These are phyloP conservation scores for Aphelenchoides bicaudatus DNA, from an alignment of 2,888 invertebrate genomes.

Conservation along the genomic window DNA sequence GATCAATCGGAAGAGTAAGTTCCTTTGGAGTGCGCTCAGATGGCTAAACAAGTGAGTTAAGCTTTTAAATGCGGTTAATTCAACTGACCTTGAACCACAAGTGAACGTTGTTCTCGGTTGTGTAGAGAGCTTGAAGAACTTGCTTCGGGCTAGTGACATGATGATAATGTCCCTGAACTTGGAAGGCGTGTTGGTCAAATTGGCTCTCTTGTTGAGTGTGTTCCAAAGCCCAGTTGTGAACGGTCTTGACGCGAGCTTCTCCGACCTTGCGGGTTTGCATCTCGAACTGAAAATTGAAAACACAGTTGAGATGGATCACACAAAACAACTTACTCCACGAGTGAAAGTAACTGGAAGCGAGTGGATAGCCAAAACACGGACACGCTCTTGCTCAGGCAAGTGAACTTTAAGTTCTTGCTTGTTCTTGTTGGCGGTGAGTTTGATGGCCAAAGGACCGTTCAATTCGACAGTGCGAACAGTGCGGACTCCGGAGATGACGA, in stretches of 20 bases:
- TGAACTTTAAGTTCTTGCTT: not conserved
- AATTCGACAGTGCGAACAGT: conserved; percentile 29
- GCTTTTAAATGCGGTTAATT: too few species aligned
- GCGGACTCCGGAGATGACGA: conserved; percentile 29
- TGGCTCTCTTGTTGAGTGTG: conserved; percentile 25
- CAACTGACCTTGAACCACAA: too few species aligned
- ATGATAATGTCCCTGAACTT: not conserved
- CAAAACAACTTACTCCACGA: conserved; percentile 19
- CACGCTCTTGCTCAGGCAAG: conserved; percentile 24
- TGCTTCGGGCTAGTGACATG: not conserved
- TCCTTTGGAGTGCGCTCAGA: conserved; percentile 12
- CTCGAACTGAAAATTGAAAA: not conserved
- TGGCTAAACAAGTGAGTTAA: too few species aligned
- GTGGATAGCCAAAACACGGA: conserved; percentile 36
- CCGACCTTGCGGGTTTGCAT: not conserved
- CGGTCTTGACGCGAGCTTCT: conserved; percentile 21
- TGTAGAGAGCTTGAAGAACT: conserved; percentile 28
- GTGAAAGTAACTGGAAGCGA: conserved; percentile 38
- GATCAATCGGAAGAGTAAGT: conserved; percentile 30
- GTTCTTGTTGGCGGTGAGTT: conserved; percentile 31
- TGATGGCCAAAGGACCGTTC: conserved; percentile 28
- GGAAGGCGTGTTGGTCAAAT: not conserved
- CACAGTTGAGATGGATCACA: too few species aligned
- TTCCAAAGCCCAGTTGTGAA: conserved; percentile 30
- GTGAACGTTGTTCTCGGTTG: conserved; percentile 45